These are phyloP conservation scores for Leucoma salicis DNA, from an alignment of 2,888 invertebrate genomes.

Conservation along the genomic window DNA sequence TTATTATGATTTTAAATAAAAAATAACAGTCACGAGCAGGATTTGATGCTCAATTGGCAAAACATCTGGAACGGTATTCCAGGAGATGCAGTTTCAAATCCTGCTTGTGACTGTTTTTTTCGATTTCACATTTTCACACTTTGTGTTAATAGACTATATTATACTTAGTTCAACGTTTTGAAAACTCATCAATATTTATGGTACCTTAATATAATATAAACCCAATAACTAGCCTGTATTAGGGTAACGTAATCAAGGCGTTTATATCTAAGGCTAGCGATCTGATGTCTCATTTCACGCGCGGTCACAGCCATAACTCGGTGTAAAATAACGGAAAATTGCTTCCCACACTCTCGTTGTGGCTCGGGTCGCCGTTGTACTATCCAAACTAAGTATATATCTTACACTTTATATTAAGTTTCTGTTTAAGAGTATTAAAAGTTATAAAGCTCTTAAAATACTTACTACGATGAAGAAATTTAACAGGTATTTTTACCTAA, in stretches of 20 bases:
- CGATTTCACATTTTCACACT: too few species aligned
- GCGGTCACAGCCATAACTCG: conserved; percentile 36
- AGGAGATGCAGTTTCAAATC: too few species aligned
- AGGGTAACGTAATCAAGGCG: conserved; percentile 26
- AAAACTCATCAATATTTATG: not conserved
- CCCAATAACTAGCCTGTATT: conserved; percentile 20
- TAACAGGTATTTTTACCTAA: not conserved
- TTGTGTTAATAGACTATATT: too few species aligned
- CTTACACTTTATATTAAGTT: conserved; percentile 4
- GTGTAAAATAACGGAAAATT: conserved; percentile 42
- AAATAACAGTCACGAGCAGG: too few species aligned
- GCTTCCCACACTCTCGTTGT: conserved; percentile 27
- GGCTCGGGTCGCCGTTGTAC: conserved; percentile 14
- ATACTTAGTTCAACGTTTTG: not conserved
- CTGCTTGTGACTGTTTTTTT: too few species aligned
- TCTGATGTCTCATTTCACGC: conserved; percentile 38
- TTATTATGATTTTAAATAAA: too few species aligned
- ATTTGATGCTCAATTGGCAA: too few species aligned
- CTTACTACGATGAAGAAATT: not conserved
- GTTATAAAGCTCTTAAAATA: not conserved
- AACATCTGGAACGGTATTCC: too few species aligned
- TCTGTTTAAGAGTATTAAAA: not conserved
- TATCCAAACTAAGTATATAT: conserved; percentile 13
- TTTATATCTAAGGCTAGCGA: conserved; percentile 18
- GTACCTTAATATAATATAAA: conserved; percentile 10